Conservation (phyloP, 2,888 invertebrate species). For the Oligia strigilis region DNA sequence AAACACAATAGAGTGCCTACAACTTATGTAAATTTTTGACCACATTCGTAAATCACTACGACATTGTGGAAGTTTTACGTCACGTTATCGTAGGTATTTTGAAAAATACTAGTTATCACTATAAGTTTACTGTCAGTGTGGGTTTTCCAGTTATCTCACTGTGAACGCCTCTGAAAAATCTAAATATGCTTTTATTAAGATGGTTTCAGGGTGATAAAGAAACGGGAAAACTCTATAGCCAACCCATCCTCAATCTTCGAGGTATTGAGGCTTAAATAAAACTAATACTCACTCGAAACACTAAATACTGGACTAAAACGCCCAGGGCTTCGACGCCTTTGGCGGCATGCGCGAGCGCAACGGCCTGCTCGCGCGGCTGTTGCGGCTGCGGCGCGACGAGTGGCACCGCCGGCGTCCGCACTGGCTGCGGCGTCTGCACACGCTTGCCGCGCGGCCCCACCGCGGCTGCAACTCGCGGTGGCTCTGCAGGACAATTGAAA, state of each 20-base stretch:
- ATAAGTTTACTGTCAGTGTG: not conserved
- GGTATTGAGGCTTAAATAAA: not conserved
- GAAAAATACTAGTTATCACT: not conserved
- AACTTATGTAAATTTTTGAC: conserved; percentile 43
- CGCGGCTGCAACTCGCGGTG: conserved; percentile 85
- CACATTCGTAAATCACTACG: conserved; percentile 47
- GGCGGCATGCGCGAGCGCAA: conserved; percentile 88
- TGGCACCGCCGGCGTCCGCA: conserved; percentile 76
- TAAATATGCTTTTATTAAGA: not conserved
- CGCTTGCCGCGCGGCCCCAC: conserved; percentile 87
- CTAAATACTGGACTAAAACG: conserved; percentile 96
- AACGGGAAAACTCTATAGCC: not conserved
- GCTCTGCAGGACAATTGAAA: conserved; percentile 75
- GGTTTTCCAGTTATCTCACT: not conserved
- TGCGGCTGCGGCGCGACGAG: conserved; percentile 67
- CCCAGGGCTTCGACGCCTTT: conserved; percentile 96
- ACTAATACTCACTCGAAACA: conserved; percentile 92
- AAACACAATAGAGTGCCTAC: conserved; percentile 49
- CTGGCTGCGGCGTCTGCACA: conserved; percentile 84
- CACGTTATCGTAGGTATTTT: not conserved
- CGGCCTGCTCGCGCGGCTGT: conserved; percentile 78
- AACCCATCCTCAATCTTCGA: not conserved
- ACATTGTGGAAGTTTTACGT: conserved; percentile 28
- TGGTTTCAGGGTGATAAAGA: not conserved
- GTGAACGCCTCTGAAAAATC: not conserved